Conservation (phyloP, 1,140 invertebrate genomes). For the Pissodes strobi region DNA sequence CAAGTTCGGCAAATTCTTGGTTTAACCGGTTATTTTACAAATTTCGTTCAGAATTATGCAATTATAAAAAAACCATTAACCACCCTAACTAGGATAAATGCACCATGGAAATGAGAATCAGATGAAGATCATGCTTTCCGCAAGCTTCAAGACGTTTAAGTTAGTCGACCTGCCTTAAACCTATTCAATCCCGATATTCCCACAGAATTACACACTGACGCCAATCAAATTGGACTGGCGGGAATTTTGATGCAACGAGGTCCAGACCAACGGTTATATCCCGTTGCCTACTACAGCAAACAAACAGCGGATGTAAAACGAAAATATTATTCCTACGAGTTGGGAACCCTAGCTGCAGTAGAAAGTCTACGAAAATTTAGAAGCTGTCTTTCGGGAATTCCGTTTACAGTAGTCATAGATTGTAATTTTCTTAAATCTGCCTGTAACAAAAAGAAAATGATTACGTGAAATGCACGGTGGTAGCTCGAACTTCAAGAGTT, state of each 20-base stretch:
- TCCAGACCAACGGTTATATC: too few species aligned
- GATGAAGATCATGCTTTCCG: conserved; percentile 35
- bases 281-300: conserved; percentile 27
- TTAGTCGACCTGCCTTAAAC: conserved; percentile 28
- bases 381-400: too few species aligned
- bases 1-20: conserved; percentile 52
- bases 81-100: conserved; percentile 40
- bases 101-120: conserved; percentile 37
- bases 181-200: conserved; percentile 43
- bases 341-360: conserved; percentile 44
- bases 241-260: conserved; percentile 33
- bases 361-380: conserved; percentile 39
- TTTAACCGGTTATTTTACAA: too few species aligned
- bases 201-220: too few species aligned
- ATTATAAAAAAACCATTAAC: conserved; percentile 42
- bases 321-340: conserved; percentile 52
- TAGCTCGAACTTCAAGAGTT: conserved; percentile 44
- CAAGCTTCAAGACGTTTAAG: conserved; percentile 26
- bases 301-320: conserved; percentile 27
- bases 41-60: conserved; percentile 50
- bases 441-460: conserved; percentile 40
- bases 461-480: conserved; percentile 46
- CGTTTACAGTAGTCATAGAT: too few species aligned
- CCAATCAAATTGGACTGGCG: conserved; percentile 36
- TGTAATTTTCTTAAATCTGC: conserved; percentile 42